Base-by-base conservation (phyloP, 2,888 invertebrate species). In the Punctoribates punctum region DNA sequence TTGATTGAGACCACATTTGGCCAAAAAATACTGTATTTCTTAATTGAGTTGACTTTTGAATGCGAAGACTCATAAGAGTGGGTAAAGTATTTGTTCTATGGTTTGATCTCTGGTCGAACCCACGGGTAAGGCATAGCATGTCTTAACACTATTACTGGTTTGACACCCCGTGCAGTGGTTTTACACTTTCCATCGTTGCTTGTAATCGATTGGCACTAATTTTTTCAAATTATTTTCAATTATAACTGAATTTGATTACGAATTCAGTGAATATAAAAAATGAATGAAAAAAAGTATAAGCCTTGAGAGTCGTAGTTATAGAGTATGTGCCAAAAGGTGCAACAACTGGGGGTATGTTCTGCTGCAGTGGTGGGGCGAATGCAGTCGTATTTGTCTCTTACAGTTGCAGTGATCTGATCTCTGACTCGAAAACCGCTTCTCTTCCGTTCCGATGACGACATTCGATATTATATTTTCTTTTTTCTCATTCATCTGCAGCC, bases 1-100 rank as follows among this genome's bases (percentile, higher is more conserved):
- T 65, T 72, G n/a, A 65, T 74, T 34, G 29, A 72, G 27, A 60
- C 17, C 34, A 23, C 62, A 34, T 51, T 38, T 29, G 34, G 60
- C 46, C 34, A 73, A 27, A 65, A 20, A 4, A 25, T 72, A 29
- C 38, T 48, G 48, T 48, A 8, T 48, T 13, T 48, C n/a, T 48
- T 13, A n/a, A 13, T 48, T 48, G 13, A 67, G 38, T 25, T 48
- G 67, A 34, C 23, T 70, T 23, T 25, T 73, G 27, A 73, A 67
- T 73, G 73, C 34, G 34, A 34, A 34, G 34, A 34, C 34, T 34
- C 34, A 34, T 34, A 73, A 34, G 23, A 25, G 73, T 73, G 11
- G 73, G 73, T 48, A 54, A 27, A 73, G 42, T 73, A 20, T 23
- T 57, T 72, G 15, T 72, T 15, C 17, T 4, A 65, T 46, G 11